Evolutionary conservation across 2,888 invertebrate genomes (phyloP).

Genomic region (Atethmia centrago): DNA sequence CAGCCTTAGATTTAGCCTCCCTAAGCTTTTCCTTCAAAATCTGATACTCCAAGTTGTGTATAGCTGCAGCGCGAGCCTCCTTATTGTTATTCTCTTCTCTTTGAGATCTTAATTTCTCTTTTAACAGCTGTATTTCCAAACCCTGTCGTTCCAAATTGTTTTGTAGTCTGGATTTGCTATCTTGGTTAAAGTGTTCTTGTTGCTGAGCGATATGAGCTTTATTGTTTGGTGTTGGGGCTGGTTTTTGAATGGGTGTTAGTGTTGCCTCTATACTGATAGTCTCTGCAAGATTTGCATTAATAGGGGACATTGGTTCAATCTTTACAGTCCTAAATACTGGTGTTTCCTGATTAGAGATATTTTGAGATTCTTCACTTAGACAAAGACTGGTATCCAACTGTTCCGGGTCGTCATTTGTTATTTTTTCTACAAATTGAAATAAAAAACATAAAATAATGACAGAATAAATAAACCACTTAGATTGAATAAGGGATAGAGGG

Average conservation of each 20-base stretch:
- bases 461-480: not conserved
- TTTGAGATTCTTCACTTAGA: conserved; percentile 39
- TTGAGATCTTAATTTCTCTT: conserved; percentile 39
- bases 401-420: not conserved
- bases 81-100: conserved; percentile 21
- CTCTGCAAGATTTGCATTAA: not conserved
- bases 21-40: conserved; percentile 40
- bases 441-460: not conserved
- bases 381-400: conserved; percentile 15
- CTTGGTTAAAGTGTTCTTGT: not conserved
- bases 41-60: conserved; percentile 35
- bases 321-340: conserved; percentile 15
- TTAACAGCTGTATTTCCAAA: conserved; percentile 34
- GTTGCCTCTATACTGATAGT: not conserved
- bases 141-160: conserved; percentile 12
- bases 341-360: conserved; percentile 6
- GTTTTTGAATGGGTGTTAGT: not conserved
- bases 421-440: conserved; percentile 23
- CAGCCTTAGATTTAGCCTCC: conserved; percentile 51
- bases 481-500: not conserved
- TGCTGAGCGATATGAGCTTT: not conserved
- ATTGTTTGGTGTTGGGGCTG: not conserved
- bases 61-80: conserved; percentile 1
- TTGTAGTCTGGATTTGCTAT: not conserved
- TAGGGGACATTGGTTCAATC: conserved; percentile 38